Conservation (phyloP, 1,140 invertebrate species). For the Saccostrea echinata region DNA sequence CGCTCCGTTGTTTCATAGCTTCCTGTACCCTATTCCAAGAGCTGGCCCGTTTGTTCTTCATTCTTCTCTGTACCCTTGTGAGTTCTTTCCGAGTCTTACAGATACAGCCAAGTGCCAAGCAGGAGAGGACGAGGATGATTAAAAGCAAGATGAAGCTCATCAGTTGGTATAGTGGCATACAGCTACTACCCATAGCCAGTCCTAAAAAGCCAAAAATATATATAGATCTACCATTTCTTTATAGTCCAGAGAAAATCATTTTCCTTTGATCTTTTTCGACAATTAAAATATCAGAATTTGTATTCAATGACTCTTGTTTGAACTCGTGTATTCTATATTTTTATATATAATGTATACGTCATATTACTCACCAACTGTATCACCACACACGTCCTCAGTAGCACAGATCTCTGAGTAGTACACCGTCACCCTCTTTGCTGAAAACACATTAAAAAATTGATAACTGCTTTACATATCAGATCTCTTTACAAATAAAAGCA, state of each 20-base stretch:
- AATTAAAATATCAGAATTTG: neutral
- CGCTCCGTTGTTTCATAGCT: constrained; percentile 38
- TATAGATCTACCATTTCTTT: neutral
- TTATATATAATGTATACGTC: no score
- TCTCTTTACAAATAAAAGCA: no score
- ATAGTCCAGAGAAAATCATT: no score
- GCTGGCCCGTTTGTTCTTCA: constrained; percentile 53
- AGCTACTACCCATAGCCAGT: constrained; percentile 43
- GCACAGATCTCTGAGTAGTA: neutral
- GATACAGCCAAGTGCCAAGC: constrained; percentile 47
- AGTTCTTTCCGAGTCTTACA: constrained; percentile 48
- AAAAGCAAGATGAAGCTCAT: constrained; percentile 44
- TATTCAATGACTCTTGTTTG: neutral
- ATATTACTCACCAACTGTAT: constrained; percentile 1
- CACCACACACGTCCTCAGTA: neutral
- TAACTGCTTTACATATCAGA: neutral
- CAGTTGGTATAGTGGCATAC: constrained; percentile 44
- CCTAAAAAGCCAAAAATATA: constrained; percentile 27
- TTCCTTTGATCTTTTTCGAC: neutral
- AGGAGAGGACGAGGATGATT: constrained; percentile 47
- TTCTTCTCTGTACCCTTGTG: constrained; percentile 42
- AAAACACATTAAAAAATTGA: neutral
- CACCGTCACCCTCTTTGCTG: neutral
- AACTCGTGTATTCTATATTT: no score
- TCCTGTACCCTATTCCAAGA: constrained; percentile 52